Percentiles rank a stretch among this genome's conserved stretches.
Conservation (phyloP, 1,140 invertebrate species). For the Cyphomyrmex costatus region DNA sequence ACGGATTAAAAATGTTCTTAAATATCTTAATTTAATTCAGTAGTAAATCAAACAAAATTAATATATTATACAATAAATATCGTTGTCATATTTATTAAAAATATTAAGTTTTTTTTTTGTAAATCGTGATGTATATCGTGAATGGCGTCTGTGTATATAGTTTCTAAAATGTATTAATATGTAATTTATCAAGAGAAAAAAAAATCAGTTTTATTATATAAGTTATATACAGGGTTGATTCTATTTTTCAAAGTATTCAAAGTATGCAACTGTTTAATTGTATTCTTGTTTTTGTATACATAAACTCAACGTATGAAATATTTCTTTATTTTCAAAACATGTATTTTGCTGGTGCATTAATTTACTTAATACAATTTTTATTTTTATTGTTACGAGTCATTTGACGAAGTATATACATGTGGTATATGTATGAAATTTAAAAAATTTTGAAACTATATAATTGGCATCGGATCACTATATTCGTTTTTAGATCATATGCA, state of each 20-base stretch:
- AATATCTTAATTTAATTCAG: constrained; percentile 20
- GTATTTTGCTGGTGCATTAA: constrained; percentile 26
- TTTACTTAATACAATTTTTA: neutral
- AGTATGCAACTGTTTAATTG: neutral
- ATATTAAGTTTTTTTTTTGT: constrained; percentile 30
- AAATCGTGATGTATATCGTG: constrained; percentile 47
- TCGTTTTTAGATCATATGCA: constrained; percentile 37
- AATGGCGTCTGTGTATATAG: constrained; percentile 24
- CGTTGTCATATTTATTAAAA: constrained; percentile 33
- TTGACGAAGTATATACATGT: constrained; percentile 22
- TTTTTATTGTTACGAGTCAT: neutral
- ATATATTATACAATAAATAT: constrained; percentile 1
- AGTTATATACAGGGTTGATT: neutral
- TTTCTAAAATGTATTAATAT: constrained; percentile 31
- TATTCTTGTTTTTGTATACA: constrained; percentile 11
- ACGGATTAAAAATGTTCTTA: constrained; percentile 7
- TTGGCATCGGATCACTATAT: constrained; percentile 14
- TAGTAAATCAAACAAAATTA: constrained; percentile 30
- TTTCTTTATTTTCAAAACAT: neutral
- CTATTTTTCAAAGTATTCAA: neutral
- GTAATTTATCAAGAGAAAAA: constrained; percentile 14
- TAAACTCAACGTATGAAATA: neutral
- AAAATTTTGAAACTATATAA: constrained; percentile 16
- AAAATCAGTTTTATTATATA: constrained; percentile 7
- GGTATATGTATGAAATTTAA: constrained; percentile 24